Evolutionary conservation across 2,113 vertebrate species (phyloP), one percentile per base, ranked within the genome.

Genomic region (Oplegnathus fasciatus): DNA sequence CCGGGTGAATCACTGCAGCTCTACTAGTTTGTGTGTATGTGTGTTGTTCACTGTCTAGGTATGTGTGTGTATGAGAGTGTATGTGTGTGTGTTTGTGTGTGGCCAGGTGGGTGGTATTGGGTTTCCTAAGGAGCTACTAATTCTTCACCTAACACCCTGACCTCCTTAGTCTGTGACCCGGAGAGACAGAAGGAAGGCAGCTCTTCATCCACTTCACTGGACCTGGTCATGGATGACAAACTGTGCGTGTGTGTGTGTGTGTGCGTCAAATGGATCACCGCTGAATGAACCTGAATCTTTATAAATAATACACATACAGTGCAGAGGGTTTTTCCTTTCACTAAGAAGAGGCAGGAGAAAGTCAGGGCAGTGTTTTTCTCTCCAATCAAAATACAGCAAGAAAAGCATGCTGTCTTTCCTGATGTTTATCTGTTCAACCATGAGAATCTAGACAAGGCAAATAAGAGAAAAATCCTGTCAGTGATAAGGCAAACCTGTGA

Each of bases 101-200:
- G 44, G 58, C 74, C 85, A 88, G 73, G 84, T 89, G 89, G 83
- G 79, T 78, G 78, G 80, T 90, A 83, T 92, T 86, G 73, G 75
- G 76, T 92, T 92, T 88, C 86, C 83, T 71, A 62, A 66, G 69
- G 28, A 88, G 77, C 84, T 68, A 81, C 83, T 80, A 88, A 83
- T 87, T 88, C 86, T 65, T 88, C 84, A 85, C 75, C 83, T 85
- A 72, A 88, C 86, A 87, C 84, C 81, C 79, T 89, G 89, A 88
- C 89, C 87, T 89, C 71, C 61, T 84, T 88, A 88, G 84, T 80
- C 57, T 78, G 75, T 91, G 87, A 93, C 89, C 92, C 78, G 34
- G 48, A 78, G 55, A 88, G 55, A n/a, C 73, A 15, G 54, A 22
- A 17, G 67, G 58, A 73, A 77, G 80, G 75, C 66, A 61, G 64